These are phyloP conservation scores for Protophormia terraenovae DNA, from an alignment of 2,888 invertebrate genomes.

Conservation along the genomic window DNA sequence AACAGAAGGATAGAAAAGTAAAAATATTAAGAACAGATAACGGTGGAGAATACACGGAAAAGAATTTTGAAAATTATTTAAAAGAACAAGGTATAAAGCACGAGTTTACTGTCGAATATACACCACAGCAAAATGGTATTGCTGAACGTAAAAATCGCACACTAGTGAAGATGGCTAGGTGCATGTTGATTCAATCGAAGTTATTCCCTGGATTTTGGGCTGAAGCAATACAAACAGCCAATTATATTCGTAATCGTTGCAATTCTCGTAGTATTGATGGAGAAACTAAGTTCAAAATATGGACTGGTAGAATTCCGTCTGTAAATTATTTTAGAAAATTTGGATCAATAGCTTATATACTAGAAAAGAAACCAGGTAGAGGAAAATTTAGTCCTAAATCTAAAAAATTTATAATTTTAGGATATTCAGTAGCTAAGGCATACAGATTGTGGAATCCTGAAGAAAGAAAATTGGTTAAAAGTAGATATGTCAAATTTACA, in stretches of 20 bases:
- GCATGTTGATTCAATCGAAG: too few relatives aligned
- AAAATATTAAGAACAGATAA: too few relatives aligned
- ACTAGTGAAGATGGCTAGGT: too few relatives aligned
- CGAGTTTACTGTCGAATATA: too few relatives aligned
- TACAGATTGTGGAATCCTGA: not conserved
- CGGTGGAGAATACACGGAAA: too few relatives aligned
- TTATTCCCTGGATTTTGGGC: not conserved
- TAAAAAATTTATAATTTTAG: not conserved
- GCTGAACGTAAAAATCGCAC: too few relatives aligned
- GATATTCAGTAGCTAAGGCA: not conserved
- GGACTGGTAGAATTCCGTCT: not conserved
- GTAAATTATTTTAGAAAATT: not conserved
- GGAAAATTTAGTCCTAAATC: not conserved
- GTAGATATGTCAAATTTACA: not conserved
- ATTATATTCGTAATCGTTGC: not conserved
- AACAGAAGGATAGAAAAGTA: too few relatives aligned
- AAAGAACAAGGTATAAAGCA: too few relatives aligned
- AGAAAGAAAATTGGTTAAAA: not conserved
- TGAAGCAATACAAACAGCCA: not conserved
- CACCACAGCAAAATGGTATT: too few relatives aligned
- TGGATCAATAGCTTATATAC: too few relatives aligned
- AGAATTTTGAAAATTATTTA: too few relatives aligned
- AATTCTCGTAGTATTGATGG: not conserved
- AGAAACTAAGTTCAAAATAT: not conserved
- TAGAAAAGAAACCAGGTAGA: not conserved